Base-by-base conservation (phyloP, 1,140 invertebrate genomes). In the Lucilia sericata region DNA sequence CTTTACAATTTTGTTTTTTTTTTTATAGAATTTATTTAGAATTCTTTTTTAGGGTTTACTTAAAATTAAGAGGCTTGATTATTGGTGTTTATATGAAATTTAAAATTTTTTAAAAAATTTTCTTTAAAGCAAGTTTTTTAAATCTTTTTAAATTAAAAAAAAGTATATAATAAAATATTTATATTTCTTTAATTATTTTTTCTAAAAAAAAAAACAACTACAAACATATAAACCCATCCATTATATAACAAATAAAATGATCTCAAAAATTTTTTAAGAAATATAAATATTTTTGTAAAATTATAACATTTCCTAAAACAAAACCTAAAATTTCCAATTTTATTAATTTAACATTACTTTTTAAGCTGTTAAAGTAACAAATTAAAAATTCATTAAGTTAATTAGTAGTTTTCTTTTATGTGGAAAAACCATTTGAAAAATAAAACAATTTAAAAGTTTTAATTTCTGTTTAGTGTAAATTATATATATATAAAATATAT, bases 401-500 rank as follows among this genome's bases (percentile, higher is more conserved):
- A 65, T 49, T 12, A 14, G 2, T 42, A 81, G 36, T 42, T 42
- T 42, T 3, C 2, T 10, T 30, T 30, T 30, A 30, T 30, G 25
- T 30, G 25, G 25, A 80, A 14, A 81, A 51, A 60, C 0, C 49
- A 49, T 49, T 49, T 12, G 5, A 49, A 49, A 55, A 55, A 55
- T 17, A 55, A 55, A 55, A 55, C 51, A 17, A 55, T 17, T 2
- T 10, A 55, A 14, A 42, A 7, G 2, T 42, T 42, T 42, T 3
- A 8, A 14, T 55, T 55, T 55, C 8, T 55, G 51, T 42, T 80
- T 80, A 80, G 76, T 80, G 76, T 70, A 82, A 82, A 82, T 70
- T 82, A 82, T 82, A 82, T 82, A 82, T 82, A 74, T 70, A 82
- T 70, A 70, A 82, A 82, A 82, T 65, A 30, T 82, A 60, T 82